These are phyloP conservation scores for Anoplopoma fimbria DNA, from an alignment of 2,113 vertebrate genomes.

Conservation along the genomic window DNA sequence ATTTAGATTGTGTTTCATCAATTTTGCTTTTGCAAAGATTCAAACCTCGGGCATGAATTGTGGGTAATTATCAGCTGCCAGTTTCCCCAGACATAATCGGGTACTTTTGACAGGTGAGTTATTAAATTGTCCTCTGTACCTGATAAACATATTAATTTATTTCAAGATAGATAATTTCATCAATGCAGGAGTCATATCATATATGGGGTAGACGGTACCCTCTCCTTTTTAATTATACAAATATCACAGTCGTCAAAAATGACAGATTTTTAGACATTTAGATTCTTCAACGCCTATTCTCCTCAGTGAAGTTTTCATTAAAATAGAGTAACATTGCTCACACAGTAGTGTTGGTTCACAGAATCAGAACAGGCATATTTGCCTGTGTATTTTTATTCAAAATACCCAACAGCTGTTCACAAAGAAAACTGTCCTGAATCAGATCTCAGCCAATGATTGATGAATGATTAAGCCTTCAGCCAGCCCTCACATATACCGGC, in stretches of 20 bases:
- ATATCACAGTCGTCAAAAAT: slow-evolving; percentile 78
- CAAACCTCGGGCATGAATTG: slow-evolving; percentile 72
- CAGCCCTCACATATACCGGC: slow-evolving; percentile 39
- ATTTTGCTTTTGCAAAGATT: slow-evolving; percentile 74
- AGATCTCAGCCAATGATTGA: slow-evolving; percentile 54
- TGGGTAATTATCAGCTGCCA: slow-evolving; percentile 82
- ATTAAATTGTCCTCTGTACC: slow-evolving; percentile 83
- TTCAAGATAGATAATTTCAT: slow-evolving; percentile 84
- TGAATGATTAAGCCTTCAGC: slow-evolving; percentile 66
- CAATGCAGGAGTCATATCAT: slow-evolving; percentile 77
- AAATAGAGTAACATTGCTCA: slow-evolving; percentile 53
- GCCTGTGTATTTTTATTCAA: slow-evolving; percentile 40
- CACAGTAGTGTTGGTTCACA: slow-evolving; percentile 25
- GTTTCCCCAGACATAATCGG: slow-evolving; percentile 79
- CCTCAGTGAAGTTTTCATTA: slow-evolving; percentile 74
- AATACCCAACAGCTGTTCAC: slow-evolving; percentile 29
- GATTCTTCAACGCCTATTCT: slow-evolving; percentile 50
- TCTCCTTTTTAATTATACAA: slow-evolving; percentile 83
- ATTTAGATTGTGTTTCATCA: slow-evolving; percentile 79
- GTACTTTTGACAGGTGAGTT: slow-evolving; percentile 84
- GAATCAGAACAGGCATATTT: slow-evolving; percentile 20
- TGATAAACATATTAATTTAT: slow-evolving; percentile 87
- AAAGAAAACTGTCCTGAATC: slow-evolving; percentile 23
- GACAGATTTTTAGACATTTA: slow-evolving; percentile 71
- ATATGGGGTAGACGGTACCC: slow-evolving; percentile 72